Conservation (phyloP, 1,140 invertebrate species). For the Drosophila sucinea region DNA sequence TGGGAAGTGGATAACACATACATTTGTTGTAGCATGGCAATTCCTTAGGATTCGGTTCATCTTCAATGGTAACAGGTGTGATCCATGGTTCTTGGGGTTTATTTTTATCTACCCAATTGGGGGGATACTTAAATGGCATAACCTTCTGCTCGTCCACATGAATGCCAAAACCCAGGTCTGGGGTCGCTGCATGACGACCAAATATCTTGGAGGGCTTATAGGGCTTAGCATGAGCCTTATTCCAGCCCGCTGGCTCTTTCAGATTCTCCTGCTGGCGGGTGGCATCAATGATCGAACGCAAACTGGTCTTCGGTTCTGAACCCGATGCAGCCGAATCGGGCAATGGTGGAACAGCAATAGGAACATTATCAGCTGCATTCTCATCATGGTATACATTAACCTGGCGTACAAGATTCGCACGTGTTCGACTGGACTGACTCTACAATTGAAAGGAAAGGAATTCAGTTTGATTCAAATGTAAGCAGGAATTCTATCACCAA, state of each 20-base stretch:
- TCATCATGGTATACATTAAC: slow-evolving; percentile 75
- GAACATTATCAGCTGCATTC: slow-evolving; percentile 56
- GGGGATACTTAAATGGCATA: slow-evolving; percentile 49
- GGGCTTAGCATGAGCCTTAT: slow-evolving; percentile 72
- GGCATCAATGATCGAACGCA: slow-evolving; percentile 84
- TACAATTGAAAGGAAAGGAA: slow-evolving; percentile 27
- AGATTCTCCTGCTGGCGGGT: slow-evolving; percentile 84
- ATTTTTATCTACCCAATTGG: slow-evolving; percentile 63
- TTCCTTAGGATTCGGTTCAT: slow-evolving; percentile 46
- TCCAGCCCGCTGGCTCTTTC: slow-evolving; percentile 88
- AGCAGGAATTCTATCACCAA: slow-evolving; percentile 24
- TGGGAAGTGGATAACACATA: slow-evolving; percentile 66
- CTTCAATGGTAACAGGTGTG: slow-evolving; percentile 69
- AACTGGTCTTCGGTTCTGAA: slow-evolving; percentile 38
- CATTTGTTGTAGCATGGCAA: slow-evolving; percentile 73
- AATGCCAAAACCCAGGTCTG: slow-evolving; percentile 67
- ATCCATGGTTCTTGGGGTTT: slow-evolving; percentile 55
- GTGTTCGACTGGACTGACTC: slow-evolving; percentile 33
- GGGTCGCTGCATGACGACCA: slow-evolving; percentile 13
- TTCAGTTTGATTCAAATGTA: neutral
- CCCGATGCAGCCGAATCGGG: neutral
- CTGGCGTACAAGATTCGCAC: slow-evolving; percentile 46
- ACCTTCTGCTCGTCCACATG: slow-evolving; percentile 65
- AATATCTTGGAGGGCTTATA: slow-evolving; percentile 72
- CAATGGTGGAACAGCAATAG: slow-evolving; percentile 29